Evolutionary conservation across 2,888 invertebrate species (phyloP).

Genomic region (Dynastes tityus): DNA sequence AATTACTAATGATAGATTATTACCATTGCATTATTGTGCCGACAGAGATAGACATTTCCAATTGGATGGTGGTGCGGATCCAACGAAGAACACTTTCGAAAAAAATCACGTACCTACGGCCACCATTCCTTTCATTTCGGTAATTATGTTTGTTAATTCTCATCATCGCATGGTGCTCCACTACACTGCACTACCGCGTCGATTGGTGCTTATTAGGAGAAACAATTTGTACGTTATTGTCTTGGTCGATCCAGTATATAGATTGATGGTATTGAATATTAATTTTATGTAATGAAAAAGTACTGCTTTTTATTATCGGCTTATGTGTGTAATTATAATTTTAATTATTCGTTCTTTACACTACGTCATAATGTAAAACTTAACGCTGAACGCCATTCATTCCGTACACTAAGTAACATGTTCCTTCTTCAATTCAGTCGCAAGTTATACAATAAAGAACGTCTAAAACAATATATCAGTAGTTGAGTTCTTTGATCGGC

Average conservation of each 20-base stretch:
- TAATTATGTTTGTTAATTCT: constrained; percentile 47
- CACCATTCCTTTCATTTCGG: constrained; percentile 42
- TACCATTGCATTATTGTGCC: constrained; percentile 55
- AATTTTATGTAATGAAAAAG: constrained; percentile 43
- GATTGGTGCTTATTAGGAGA: constrained; percentile 39
- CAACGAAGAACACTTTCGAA: constrained; percentile 39
- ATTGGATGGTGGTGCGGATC: constrained; percentile 39
- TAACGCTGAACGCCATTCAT: constrained; percentile 8
- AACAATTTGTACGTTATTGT: constrained; percentile 45
- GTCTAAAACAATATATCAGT: neutral
- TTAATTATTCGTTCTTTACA: constrained; percentile 27
- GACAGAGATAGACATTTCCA: constrained; percentile 54
- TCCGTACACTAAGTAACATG: constrained; percentile 7
- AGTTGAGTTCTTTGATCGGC: neutral
- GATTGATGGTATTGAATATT: constrained; percentile 44
- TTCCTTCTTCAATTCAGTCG: constrained; percentile 19
- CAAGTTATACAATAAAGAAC: neutral
- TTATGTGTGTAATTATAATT: constrained; percentile 40
- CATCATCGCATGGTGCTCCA: constrained; percentile 35
- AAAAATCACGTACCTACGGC: constrained; percentile 44
- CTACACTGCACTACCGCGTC: constrained; percentile 14
- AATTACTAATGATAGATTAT: constrained; percentile 63
- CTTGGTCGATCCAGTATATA: constrained; percentile 29
- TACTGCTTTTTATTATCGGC: constrained; percentile 25
- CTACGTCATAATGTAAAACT: constrained; percentile 1